Base-by-base conservation (phyloP, 2,797 vertebrate species). In the Meriones psammophilus region DNA sequence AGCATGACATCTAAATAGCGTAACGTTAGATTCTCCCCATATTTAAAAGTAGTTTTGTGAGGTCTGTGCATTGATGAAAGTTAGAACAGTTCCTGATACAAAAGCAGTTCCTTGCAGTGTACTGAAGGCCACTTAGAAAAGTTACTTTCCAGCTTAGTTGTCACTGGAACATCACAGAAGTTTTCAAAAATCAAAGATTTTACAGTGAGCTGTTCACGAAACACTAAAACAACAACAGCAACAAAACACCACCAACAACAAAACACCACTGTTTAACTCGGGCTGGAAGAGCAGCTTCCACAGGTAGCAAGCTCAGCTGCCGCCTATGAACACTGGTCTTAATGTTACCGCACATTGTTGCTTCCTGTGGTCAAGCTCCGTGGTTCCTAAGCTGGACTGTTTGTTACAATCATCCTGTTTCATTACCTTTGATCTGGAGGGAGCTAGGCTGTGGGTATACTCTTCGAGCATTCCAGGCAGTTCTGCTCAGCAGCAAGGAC, bases 11-110 rank as follows among this genome's bases (percentile, higher is more conserved):
- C 15, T 92, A 69, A 81, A 10, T 86, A 33, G 78, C 42, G 74
- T 42, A 50, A 39, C 88, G 77, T 81, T 92, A 92, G 58, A 42
- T 64, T 79, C 76, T 91, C 18, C 33, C 0, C n/a, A 8, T 78
- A 79, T 89, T 96, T 83, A 76, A 93, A 77, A 68, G 64, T 83
- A 93, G 10, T 88, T 96, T 94, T 87, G 73, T 92, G 85, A 95
- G 89, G 56, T 79, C 24, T 60, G 64, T 24, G 88, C 71, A 69
- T 77, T 28, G 66, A 36, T 95, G 86, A 58, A 86, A 15, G 26
- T 22, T 91, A 62, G 58, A 76, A 91, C 20, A 78, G 87, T 89
- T 54, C 15, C 30, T 80, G 77, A 56, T 91, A 50, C 68, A 58
- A 94, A 92, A 96, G 58, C 64, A 80, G n/a, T 86, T 66, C 54